These are phyloP conservation scores for Chrysotoxum bicinctum DNA, from an alignment of 2,888 invertebrate species.

Conservation along the genomic window DNA sequence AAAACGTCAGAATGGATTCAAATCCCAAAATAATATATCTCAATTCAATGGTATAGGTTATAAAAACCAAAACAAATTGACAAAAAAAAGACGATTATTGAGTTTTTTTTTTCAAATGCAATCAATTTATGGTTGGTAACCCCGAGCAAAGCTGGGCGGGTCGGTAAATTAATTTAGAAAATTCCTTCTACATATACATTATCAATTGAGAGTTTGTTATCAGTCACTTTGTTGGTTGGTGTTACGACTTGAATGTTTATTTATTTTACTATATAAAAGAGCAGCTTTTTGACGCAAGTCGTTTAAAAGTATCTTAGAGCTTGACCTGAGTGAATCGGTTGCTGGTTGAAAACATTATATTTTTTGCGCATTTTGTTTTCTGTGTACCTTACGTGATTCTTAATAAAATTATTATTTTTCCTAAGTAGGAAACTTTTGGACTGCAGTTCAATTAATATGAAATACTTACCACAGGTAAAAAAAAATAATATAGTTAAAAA, in stretches of 20 bases:
- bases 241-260: background rate
- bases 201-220: conserved; percentile 54
- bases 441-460: conserved; percentile 26
- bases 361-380: background rate
- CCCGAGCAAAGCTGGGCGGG: background rate
- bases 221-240: background rate
- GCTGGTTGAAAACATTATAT: background rate
- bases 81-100: too few relatives aligned
- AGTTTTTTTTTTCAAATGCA: too few relatives aligned
- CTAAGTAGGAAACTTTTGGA: background rate
- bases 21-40: too few relatives aligned
- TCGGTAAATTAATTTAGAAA: background rate
- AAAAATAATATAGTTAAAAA: background rate
- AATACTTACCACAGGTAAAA: conserved; percentile 57
- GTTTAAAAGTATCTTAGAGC: conserved; percentile 42
- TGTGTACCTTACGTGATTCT: background rate
- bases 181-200: conserved; percentile 23
- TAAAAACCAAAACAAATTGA: too few relatives aligned
- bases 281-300: conserved; percentile 8
- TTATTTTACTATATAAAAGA: conserved; percentile 43
- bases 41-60: too few relatives aligned
- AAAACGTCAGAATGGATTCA: too few relatives aligned
- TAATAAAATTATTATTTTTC: background rate
- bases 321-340: conserved; percentile 28
- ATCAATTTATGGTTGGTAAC: background rate